phyloP scores from a whole-genome alignment of 2,888 invertebrate species.

The Orthonevra nobilis region DNA sequence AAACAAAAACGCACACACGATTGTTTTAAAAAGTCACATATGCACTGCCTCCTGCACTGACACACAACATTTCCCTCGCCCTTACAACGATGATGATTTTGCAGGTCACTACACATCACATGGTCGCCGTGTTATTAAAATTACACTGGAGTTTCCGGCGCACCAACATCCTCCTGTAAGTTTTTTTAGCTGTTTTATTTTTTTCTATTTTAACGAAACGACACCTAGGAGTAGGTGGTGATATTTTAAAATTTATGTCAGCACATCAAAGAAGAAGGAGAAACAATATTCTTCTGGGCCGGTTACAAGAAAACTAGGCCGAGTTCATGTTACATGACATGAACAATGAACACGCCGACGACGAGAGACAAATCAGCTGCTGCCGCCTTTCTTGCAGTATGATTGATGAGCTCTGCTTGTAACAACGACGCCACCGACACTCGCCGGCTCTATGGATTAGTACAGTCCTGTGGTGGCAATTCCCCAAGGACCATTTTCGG shows the following conservation, averaged over 20 bases:
- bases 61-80: constrained; percentile 47
- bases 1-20: constrained; percentile 21
- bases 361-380: constrained; percentile 69
- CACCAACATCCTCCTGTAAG: constrained; percentile 42
- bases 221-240: constrained; percentile 45
- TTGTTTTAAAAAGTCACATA: constrained; percentile 64
- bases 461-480: background rate
- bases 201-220: constrained; percentile 26
- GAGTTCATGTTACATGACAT: constrained; percentile 67
- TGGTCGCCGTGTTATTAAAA: constrained; percentile 65
- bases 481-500: constrained; percentile 44
- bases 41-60: constrained; percentile 24
- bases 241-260: constrained; percentile 66
- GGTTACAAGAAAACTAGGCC: constrained; percentile 59
- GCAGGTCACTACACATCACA: constrained; percentile 67
- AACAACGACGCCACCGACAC: no score
- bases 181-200: background rate
- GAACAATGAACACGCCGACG: constrained; percentile 66
- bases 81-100: constrained; percentile 48
- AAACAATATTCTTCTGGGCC: constrained; percentile 12
- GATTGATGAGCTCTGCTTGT: constrained; percentile 62
- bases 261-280: constrained; percentile 3
- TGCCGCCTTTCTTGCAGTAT: constrained; percentile 56
- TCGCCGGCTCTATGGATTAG: no score
- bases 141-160: constrained; percentile 52